Percentiles rank a stretch among this genome's conserved stretches.
These are phyloP conservation scores for Gymnocypris eckloni DNA, from an alignment of 2,797 vertebrate genomes.

Conservation along the genomic window DNA sequence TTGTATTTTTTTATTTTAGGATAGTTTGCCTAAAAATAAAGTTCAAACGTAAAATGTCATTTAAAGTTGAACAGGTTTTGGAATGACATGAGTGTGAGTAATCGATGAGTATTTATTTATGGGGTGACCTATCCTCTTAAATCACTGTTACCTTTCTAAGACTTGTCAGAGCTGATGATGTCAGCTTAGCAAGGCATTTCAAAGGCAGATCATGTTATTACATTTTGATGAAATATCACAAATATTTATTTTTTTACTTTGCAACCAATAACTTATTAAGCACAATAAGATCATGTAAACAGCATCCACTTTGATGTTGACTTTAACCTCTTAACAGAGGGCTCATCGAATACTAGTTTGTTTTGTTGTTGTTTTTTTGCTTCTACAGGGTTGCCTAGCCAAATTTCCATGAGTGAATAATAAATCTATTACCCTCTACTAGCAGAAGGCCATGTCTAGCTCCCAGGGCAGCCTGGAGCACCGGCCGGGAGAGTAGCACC, in stretches of 20 bases:
- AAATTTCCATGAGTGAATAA: constrained; percentile 4
- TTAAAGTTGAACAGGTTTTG: not conserved
- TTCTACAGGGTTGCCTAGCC: not conserved
- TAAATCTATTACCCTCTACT: constrained; percentile 83
- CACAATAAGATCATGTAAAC: not conserved
- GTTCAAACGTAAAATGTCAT: too few relatives aligned
- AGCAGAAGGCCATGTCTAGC: constrained; percentile 87
- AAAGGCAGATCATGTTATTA: not conserved
- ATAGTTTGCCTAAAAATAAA: not conserved
- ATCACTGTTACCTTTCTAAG: not conserved
- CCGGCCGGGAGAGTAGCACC: constrained; percentile 84
- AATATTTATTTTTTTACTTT: not conserved
- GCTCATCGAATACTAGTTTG: not conserved
- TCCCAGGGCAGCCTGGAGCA: constrained; percentile 91
- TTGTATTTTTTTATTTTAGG: not conserved
- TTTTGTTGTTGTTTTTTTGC: not conserved
- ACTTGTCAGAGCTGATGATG: not conserved
- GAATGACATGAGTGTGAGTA: not conserved
- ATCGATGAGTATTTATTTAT: not conserved
- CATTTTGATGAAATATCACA: not conserved
- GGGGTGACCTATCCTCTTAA: not conserved
- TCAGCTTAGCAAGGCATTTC: not conserved
- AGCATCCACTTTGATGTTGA: not conserved
- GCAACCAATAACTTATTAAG: not conserved
- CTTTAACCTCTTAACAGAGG: not conserved